Evolutionary conservation across 2,113 vertebrate genomes (phyloP).

Genomic region (Thinocorus orbignyianus): DNA sequence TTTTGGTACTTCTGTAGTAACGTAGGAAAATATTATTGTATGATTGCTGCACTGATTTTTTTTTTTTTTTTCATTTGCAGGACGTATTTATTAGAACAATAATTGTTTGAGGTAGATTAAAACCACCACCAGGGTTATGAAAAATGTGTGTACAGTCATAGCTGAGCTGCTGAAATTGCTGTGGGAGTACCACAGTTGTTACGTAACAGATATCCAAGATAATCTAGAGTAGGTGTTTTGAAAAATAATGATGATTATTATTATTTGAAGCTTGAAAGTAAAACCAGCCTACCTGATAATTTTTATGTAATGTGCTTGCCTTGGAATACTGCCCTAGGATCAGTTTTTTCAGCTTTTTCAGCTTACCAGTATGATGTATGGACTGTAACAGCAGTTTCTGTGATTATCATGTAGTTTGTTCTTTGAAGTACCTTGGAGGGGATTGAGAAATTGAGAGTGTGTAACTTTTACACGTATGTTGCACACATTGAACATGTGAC

Average conservation of each 20-base stretch:
- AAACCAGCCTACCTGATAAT: background rate
- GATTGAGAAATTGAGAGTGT: background rate
- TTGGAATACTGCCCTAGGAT: background rate
- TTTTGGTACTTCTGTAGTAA: background rate
- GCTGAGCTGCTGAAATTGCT: background rate
- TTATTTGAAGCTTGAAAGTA: background rate
- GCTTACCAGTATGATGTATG: background rate
- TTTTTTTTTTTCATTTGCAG: background rate
- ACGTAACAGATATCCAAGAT: background rate
- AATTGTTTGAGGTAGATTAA: background rate
- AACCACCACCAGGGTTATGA: background rate
- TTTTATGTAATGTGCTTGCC: background rate
- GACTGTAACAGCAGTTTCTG: background rate
- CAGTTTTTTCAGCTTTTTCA: background rate
- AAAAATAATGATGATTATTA: background rate
- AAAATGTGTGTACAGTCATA: background rate
- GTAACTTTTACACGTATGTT: rapidly evolving
- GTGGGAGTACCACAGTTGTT: background rate
- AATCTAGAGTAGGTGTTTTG: background rate
- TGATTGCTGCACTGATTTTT: background rate
- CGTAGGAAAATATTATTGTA: background rate
- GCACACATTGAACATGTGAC: background rate
- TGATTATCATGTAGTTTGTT: background rate
- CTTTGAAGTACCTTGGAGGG: background rate
- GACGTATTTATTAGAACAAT: background rate